phyloP scores from a whole-genome alignment of 2,888 invertebrate species.

The Thysanoteuthis rhombus region DNA sequence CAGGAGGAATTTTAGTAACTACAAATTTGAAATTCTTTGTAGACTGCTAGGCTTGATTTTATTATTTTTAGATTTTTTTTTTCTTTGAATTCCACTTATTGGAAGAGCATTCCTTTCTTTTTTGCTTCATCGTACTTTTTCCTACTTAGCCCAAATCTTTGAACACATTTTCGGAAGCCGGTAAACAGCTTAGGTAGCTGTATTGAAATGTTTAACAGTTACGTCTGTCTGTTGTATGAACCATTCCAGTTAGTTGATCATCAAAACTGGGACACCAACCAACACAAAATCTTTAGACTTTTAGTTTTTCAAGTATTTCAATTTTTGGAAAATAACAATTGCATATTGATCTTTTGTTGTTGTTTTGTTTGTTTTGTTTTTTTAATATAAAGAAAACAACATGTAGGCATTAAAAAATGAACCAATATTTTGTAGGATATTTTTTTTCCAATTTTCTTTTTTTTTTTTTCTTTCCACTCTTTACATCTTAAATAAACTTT shows the following conservation, averaged over 20 bases:
- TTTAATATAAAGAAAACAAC: not conserved
- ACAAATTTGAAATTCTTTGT: too few species aligned
- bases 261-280: not conserved
- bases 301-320: not conserved
- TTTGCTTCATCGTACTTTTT: not conserved
- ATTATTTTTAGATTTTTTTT: not conserved
- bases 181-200: not conserved
- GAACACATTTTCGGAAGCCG: too few species aligned
- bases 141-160: not conserved
- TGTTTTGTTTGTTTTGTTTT: not conserved
- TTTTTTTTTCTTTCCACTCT: not conserved
- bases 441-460: not conserved
- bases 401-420: not conserved
- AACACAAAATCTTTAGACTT: not conserved
- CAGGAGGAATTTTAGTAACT: too few species aligned
- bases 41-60: not conserved
- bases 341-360: not conserved
- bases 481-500: not conserved
- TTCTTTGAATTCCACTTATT: not conserved
- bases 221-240: not conserved
- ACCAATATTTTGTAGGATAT: not conserved
- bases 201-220: not conserved
- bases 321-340: constrained; percentile 12
- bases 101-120: not conserved
- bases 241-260: not conserved